Base-by-base conservation (phyloP, 2,113 vertebrate genomes). In the Platichthys flesus region DNA sequence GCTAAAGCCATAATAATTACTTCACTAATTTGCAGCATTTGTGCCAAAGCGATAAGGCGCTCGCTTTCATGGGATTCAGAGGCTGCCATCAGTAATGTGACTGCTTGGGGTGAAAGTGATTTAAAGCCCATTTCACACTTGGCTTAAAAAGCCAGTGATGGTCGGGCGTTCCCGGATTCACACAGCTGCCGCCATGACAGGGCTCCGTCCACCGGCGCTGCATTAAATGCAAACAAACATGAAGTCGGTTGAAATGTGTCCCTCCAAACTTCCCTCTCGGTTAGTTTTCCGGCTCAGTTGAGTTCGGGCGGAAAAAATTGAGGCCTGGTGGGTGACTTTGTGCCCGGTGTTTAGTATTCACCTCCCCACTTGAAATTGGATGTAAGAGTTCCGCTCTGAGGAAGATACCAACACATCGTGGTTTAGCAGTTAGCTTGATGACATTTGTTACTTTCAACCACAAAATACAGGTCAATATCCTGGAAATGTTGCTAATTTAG, bases 91-190 rank as follows among this genome's bases (percentile, higher is more conserved):
- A 82, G 73, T 90, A 89, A 92, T 81, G 76, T 67, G 68, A 82
- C 71, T 81, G 85, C 81, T 87, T 58, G 70, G 76, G 83, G 84
- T 84, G 70, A 78, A 89, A 91, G 84, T 88, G 74, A 89, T 89
- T 91, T 91, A 90, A 92, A 89, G 85, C 92, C 81, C 83, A 93
- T 93, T 94, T 93, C 89, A 94, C 91, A 92, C 84, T 88, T 81
- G 84, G 84, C 85, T 89, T 91, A 88, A 80, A 85, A 74, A 74
- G 74, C 76, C 65, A 85, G 63, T 72, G 74, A 83, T 85, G 77
- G 78, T 85, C 71, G 68, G 74, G 66, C 77, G 59, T 76, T 72
- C 73, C 84, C 51, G 37, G 72, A 83, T 79, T 49, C 84, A 80
- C 72, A 63, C 73, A 75, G 82, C 87, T 82, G 74, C 77, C 76